Percentiles rank a stretch among this genome's conserved stretches.
phyloP scores from a whole-genome alignment of 2,113 vertebrate species.

The Gobius niger region DNA sequence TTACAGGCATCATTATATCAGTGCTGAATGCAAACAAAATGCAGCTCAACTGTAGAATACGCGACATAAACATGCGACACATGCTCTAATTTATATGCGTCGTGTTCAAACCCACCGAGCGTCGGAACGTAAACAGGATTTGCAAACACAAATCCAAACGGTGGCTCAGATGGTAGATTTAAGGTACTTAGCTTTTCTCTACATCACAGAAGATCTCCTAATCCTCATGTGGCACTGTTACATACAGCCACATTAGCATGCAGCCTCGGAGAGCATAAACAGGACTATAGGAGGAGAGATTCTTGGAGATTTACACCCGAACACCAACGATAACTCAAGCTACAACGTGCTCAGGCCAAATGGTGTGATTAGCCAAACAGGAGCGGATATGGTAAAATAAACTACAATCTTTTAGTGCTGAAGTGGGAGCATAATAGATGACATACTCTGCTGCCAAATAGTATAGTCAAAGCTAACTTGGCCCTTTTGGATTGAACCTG shows the following conservation, averaged over 20 bases:
- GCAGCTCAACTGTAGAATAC: no score
- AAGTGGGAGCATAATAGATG: no score
- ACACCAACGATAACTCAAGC: slow-evolving; percentile 11
- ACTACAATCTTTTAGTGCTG: not conserved
- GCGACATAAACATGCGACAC: no score
- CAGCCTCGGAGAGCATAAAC: not conserved
- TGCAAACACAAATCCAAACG: not conserved
- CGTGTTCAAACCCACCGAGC: no score
- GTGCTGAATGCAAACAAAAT: no score
- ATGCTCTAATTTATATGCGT: no score
- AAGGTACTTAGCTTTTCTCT: slow-evolving; percentile 7
- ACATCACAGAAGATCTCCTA: slow-evolving; percentile 3
- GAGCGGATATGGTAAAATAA: slow-evolving; percentile 1
- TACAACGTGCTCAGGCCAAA: slow-evolving; percentile 6
- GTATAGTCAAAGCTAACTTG: no score
- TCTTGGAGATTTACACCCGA: slow-evolving; percentile 29
- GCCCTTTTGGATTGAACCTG: no score
- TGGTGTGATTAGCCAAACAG: slow-evolving; percentile 24
- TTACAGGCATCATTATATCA: no score
- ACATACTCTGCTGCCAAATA: no score
- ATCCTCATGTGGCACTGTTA: not conserved
- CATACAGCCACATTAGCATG: slow-evolving; percentile 8
- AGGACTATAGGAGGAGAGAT: slow-evolving; percentile 15
- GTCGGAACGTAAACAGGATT: no score
- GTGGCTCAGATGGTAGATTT: slow-evolving; percentile 9